Evolutionary conservation across 2,888 invertebrate species (phyloP).

Genomic region (Lithophane socia): DNA sequence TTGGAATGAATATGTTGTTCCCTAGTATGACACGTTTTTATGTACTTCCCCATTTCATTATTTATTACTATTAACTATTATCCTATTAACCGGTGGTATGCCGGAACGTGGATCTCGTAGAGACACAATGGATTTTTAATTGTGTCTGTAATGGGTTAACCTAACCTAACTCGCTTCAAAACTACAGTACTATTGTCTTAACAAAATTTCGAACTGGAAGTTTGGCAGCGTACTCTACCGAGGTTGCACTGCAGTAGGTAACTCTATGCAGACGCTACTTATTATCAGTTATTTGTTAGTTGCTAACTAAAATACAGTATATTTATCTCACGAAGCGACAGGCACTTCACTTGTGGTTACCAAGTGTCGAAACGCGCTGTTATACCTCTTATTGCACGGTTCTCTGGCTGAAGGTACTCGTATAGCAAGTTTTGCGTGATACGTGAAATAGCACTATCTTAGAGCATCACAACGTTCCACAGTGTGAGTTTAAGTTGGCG

Average conservation of each 20-base stretch:
- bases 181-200: not conserved
- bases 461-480: not conserved
- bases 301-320: slow-evolving; percentile 7
- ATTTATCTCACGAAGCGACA: no score
- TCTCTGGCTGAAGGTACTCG: no score
- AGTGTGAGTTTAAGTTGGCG: slow-evolving; percentile 27
- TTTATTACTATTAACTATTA: no score
- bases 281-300: slow-evolving; percentile 16
- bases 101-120: no score
- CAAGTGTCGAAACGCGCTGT: no score
- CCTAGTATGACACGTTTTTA: no score
- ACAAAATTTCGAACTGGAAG: not conserved
- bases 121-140: no score
- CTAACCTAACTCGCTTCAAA: not conserved
- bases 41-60: no score
- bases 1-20: not conserved
- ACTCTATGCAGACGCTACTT: not conserved
- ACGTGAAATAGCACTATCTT: not conserved
- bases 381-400: no score
- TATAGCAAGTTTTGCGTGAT: not conserved
- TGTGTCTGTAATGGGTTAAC: no score
- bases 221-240: slow-evolving; percentile 12
- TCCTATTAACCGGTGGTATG: no score
- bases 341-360: no score
- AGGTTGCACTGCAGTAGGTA: not conserved